Base-by-base conservation (phyloP, 2,888 invertebrate species). In the Habrosyne pyritoides region DNA sequence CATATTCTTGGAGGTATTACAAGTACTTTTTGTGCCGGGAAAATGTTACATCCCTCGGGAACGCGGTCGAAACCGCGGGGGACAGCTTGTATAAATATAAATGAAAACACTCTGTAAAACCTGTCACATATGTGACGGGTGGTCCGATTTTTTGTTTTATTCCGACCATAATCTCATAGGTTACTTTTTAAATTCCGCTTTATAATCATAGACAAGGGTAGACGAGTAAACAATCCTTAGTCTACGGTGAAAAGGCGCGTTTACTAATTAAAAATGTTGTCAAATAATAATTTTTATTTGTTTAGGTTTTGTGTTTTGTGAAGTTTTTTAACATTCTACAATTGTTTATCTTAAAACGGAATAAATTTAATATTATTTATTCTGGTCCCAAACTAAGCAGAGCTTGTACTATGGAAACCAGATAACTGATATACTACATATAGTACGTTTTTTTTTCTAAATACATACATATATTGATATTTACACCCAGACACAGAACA, bases 101-200 rank as follows among this genome's bases (percentile, higher is more conserved):
- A 53, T 54, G 7, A 47, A 53, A 57, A 18, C 76, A 69, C 0
- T 65, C 71, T 77, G 49, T 82, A 77, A 67, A 70, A 69, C 4
- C 6, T 79, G 56, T 71, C 80, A 80, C 69, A 53, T 67, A 70
- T 61, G 71, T 75, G 77, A 71, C 69, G 81, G 83, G 77, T 84
- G 84, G 84, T 82, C 82, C 67, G 60, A 75, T 77, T 79, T 79
- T 50, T 78, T 79, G 73, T 80, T 79, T 80, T 75, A 75, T 70
- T 64, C 59, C 72, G 58, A 57, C 59, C 61, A 53, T 66, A 67
- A 68, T 64, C 65, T 67, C 61, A 63, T 61, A 64, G 63, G 61
- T 66, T 54, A 58, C 59, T 56, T 64, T 63, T 64, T 64, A 62
- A 60, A 61, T 53, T 60, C 54, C 57, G 50, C 8, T 33, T 53